Percentiles rank a stretch among this genome's conserved stretches.
These are phyloP conservation scores for Microcebus tavaratra DNA, from an alignment of 2,113 vertebrate species.

Conservation along the genomic window DNA sequence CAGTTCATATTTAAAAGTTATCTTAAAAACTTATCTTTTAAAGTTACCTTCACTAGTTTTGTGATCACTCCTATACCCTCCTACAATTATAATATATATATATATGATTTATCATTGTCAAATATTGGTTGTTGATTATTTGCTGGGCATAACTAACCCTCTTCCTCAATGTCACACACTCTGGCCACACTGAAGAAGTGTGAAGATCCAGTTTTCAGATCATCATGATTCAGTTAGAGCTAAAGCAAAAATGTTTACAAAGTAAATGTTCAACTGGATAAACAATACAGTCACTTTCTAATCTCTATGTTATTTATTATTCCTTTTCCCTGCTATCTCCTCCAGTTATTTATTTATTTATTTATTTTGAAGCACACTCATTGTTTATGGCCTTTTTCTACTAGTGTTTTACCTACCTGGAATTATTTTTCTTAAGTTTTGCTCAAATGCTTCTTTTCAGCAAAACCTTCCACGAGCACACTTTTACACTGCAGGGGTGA, in stretches of 20 bases:
- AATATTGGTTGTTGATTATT: neutral
- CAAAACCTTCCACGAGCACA: neutral
- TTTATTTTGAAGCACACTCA: no score
- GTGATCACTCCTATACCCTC: neutral
- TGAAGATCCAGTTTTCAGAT: neutral
- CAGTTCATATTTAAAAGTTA: neutral
- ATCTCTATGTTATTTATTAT: neutral
- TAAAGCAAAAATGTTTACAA: neutral
- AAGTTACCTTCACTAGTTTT: neutral
- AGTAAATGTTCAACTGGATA: neutral
- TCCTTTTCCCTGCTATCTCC: neutral
- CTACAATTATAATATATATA: neutral
- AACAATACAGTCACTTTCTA: neutral
- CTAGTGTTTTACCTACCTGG: rapidly evolving
- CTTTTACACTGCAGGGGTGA: neutral
- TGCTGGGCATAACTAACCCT: no score
- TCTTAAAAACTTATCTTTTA: neutral
- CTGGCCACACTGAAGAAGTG: neutral
- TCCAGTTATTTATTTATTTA: neutral
- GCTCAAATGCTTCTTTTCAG: neutral
- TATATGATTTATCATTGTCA: neutral
- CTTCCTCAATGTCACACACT: neutral
- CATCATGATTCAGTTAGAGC: neutral
- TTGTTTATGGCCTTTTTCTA: neutral
- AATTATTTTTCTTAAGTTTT: neutral